Conservation (phyloP, 2,113 vertebrate genomes). For the Oxyruncus cristatus region DNA sequence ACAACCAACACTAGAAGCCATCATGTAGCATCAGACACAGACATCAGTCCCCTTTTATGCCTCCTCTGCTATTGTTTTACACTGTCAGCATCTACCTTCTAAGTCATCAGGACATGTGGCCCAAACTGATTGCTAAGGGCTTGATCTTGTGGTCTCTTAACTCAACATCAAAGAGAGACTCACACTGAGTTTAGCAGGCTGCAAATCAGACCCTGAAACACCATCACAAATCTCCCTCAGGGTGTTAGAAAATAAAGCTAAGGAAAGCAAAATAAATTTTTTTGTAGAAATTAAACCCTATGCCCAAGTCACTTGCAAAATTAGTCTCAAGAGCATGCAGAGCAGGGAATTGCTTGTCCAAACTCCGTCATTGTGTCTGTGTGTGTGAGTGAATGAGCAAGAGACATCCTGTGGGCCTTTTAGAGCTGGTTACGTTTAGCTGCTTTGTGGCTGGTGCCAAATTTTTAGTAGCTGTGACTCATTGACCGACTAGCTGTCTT, state of each 20-base stretch:
- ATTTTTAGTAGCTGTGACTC: slow-evolving; percentile 38
- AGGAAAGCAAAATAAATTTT: neutral
- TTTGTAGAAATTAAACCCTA: neutral
- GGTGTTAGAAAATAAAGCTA: neutral
- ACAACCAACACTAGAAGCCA: neutral
- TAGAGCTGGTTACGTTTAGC: slow-evolving; percentile 22
- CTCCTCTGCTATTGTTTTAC: neutral
- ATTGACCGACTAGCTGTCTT: neutral
- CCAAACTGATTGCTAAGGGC: neutral
- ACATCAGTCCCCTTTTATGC: neutral
- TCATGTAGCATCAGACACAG: neutral
- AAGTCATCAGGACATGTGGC: neutral
- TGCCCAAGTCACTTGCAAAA: neutral
- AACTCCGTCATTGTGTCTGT: neutral
- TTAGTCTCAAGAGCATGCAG: neutral
- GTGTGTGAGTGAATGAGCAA: neutral
- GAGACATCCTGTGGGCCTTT: neutral
- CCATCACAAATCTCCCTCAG: neutral
- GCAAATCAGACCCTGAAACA: neutral
- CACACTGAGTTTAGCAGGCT: neutral
- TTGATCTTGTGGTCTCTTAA: neutral
- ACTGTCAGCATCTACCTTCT: neutral
- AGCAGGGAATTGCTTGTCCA: neutral
- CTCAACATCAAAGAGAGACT: neutral
- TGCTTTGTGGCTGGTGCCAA: slow-evolving; percentile 31